A percentile compares a stretch with the other conserved stretches of the same genome.
These are phyloP conservation scores for Sminthurides aquaticus DNA, from an alignment of 2,888 invertebrate genomes.

Conservation along the genomic window DNA sequence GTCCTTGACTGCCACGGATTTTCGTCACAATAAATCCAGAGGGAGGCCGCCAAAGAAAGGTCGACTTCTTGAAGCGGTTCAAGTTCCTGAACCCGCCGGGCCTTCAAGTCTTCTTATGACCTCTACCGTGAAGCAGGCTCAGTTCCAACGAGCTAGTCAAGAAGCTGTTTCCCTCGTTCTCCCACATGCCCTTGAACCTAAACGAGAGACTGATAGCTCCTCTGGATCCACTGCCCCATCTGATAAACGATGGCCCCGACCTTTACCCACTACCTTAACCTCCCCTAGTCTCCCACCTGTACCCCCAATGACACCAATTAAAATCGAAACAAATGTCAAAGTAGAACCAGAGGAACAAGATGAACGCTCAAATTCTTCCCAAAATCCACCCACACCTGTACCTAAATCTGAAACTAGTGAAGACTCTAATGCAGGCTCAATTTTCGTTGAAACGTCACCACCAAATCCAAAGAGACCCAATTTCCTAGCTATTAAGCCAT, in stretches of 20 bases:
- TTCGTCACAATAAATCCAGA: constrained; percentile 6
- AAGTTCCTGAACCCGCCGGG: not conserved
- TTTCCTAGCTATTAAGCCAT: constrained; percentile 39
- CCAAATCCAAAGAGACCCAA: constrained; percentile 36
- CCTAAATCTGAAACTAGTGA: not conserved
- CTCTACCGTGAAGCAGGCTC: not conserved
- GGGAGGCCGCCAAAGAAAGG: constrained; percentile 23
- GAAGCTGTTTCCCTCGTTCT: not conserved
- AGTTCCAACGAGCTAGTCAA: not conserved
- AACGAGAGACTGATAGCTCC: not conserved
- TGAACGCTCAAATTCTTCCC: not conserved
- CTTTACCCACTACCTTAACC: not conserved
- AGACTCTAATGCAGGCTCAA: not conserved
- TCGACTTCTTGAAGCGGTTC: constrained; percentile 5
- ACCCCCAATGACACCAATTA: constrained; percentile 8
- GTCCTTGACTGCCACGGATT: not conserved
- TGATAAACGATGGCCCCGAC: not conserved
- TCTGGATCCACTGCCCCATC: not conserved
- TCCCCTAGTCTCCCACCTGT: constrained; percentile 3
- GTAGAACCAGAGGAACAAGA: constrained; percentile 2
- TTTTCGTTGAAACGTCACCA: constrained; percentile 8
- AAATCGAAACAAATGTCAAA: constrained; percentile 9
- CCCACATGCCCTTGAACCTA: not conserved
- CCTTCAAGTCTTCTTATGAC: not conserved
- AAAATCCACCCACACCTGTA: not conserved